phyloP scores from a whole-genome alignment of 2,888 invertebrate species.

The Tricholauxania praeusta region DNA sequence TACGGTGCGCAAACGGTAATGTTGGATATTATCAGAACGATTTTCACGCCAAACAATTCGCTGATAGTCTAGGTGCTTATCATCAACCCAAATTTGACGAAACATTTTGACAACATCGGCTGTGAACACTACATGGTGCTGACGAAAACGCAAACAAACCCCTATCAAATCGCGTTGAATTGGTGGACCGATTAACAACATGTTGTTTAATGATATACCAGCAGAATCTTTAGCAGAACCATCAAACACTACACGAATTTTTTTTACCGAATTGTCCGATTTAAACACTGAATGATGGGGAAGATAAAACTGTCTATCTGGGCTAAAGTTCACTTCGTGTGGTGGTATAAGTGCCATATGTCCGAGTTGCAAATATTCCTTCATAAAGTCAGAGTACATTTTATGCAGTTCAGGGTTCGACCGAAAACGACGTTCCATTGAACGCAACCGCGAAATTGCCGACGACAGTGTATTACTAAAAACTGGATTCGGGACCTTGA shows the following conservation, averaged over 20 bases:
- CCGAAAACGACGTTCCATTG: slow-evolving; percentile 35
- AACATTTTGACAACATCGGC: slow-evolving; percentile 45
- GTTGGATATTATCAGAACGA: slow-evolving; percentile 17
- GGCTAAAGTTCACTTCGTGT: slow-evolving; percentile 1
- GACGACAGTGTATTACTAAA: slow-evolving; percentile 34
- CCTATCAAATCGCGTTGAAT: slow-evolving; percentile 40
- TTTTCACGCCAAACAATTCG: slow-evolving; percentile 43
- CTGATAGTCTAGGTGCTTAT: slow-evolving; percentile 42
- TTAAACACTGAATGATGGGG: slow-evolving; percentile 43
- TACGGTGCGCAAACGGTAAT: slow-evolving; percentile 43
- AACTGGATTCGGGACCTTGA: slow-evolving; percentile 18
- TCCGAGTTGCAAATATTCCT: slow-evolving; percentile 35
- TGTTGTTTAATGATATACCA: slow-evolving; percentile 32
- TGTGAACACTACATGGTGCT: slow-evolving; percentile 39
- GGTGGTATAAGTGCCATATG: slow-evolving; percentile 33
- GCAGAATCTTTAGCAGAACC: slow-evolving; percentile 35
- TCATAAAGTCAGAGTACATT: slow-evolving; percentile 34
- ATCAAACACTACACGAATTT: slow-evolving; percentile 39
- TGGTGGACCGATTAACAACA: slow-evolving; percentile 36
- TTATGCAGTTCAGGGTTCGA: slow-evolving; percentile 3
- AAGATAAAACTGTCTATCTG: slow-evolving; percentile 38
- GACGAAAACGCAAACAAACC: slow-evolving; percentile 43
- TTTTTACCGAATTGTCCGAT: slow-evolving; percentile 39
- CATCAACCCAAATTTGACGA: slow-evolving; percentile 44
- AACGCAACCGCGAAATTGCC: slow-evolving; percentile 34